These are phyloP conservation scores for Struthidea cinerea DNA, from an alignment of 2,113 vertebrate species.

Conservation along the genomic window DNA sequence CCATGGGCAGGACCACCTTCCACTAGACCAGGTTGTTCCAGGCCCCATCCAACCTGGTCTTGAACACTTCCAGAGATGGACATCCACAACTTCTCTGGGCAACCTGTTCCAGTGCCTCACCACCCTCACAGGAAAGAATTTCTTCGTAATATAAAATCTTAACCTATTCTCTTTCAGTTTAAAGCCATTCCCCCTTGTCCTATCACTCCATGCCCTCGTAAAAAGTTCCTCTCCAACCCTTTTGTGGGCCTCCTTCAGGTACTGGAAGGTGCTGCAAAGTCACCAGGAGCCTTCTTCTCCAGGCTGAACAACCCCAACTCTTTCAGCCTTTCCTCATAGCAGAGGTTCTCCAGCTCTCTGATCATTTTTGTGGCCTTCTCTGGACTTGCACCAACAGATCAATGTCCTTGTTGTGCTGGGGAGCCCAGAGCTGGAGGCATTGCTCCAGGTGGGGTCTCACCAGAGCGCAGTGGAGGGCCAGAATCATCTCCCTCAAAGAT, in stretches of 20 bases:
- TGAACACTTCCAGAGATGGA: neutral
- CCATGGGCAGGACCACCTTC: neutral
- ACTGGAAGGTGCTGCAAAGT: neutral
- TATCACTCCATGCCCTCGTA: neutral
- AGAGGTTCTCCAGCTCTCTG: neutral
- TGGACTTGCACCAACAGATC: neutral
- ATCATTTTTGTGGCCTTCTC: neutral
- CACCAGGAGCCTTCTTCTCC: neutral
- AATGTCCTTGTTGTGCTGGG: neutral
- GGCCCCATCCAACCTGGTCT: neutral
- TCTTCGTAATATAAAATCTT: neutral
- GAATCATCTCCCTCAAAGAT: neutral
- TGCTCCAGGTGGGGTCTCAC: neutral
- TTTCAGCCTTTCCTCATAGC: neutral
- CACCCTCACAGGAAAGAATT: neutral
- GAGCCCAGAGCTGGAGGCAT: neutral
- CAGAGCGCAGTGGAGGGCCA: rapidly evolving
- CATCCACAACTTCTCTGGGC: neutral
- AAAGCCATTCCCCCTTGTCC: neutral
- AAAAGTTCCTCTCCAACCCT: neutral
- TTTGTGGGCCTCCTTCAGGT: neutral
- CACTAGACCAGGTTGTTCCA: neutral
- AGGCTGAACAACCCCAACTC: neutral
- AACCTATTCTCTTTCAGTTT: neutral
- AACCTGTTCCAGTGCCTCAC: neutral